A percentile compares a stretch with the other conserved stretches of the same genome.
These are phyloP conservation scores for Gallinago solitaria DNA, from an alignment of 2,797 vertebrate species.

Conservation along the genomic window DNA sequence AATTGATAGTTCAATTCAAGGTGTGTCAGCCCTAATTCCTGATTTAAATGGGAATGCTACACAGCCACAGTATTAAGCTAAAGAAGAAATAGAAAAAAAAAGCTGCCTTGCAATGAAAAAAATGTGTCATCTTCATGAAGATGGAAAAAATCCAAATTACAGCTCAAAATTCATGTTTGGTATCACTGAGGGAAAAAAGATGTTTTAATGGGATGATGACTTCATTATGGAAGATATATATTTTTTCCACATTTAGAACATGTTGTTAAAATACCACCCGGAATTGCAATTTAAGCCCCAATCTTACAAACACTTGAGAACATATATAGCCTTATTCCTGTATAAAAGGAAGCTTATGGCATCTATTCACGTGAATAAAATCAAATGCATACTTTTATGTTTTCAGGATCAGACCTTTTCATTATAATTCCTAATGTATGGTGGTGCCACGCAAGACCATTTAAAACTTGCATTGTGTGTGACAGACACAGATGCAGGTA, in stretches of 20 bases:
- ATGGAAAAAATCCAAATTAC: constrained; percentile 45
- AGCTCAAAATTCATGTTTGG: constrained; percentile 6
- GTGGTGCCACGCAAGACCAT: not conserved
- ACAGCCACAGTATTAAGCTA: not conserved
- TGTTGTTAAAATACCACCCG: not conserved
- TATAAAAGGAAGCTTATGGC: not conserved
- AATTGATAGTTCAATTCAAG: constrained; percentile 73
- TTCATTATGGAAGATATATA: constrained; percentile 31
- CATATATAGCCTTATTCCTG: not conserved
- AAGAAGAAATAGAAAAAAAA: constrained; percentile 26
- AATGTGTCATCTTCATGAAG: not conserved
- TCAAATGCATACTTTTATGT: accelerated
- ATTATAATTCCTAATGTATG: not conserved
- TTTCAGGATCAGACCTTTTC: not conserved
- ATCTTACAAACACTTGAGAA: not conserved
- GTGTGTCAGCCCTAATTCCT: constrained; percentile 67
- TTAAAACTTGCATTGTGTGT: not conserved
- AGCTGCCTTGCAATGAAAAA: constrained; percentile 38
- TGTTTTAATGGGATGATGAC: constrained; percentile 50
- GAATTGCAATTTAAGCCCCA: constrained; percentile 22
- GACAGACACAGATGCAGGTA: not conserved
- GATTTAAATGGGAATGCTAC: constrained; percentile 52
- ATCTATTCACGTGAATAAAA: not conserved
- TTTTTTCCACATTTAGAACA: not conserved
- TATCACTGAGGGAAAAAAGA: constrained; percentile 40